Percentiles rank a stretch among this genome's conserved stretches.
Conservation (phyloP, 2,888 invertebrate genomes). For the Abrostola tripartita region DNA sequence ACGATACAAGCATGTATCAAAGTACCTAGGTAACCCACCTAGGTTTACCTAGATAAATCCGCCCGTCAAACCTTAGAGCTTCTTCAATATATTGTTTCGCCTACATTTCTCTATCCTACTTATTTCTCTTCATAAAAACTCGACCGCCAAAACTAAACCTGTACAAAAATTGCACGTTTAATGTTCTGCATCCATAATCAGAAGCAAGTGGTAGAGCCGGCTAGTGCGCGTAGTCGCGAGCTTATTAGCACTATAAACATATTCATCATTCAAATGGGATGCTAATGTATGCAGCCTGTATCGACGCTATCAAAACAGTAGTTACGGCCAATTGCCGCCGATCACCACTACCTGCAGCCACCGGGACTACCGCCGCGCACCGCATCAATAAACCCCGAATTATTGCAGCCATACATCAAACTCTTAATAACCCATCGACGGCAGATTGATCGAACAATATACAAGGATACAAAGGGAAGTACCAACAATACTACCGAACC, state of each 20-base stretch:
- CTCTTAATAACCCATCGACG: slow-evolving; percentile 35
- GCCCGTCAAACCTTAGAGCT: too few relatives aligned
- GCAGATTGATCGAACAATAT: slow-evolving; percentile 61
- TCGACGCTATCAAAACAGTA: slow-evolving; percentile 53
- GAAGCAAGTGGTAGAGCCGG: not conserved
- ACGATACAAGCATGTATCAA: too few relatives aligned
- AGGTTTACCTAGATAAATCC: too few relatives aligned
- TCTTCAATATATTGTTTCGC: too few relatives aligned
- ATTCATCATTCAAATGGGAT: slow-evolving; percentile 46
- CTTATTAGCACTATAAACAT: slow-evolving; percentile 33
- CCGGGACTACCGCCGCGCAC: slow-evolving; percentile 3
- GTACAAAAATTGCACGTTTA: not conserved
- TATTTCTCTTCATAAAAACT: too few relatives aligned
- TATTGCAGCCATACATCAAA: slow-evolving; percentile 41
- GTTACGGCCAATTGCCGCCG: slow-evolving; percentile 46
- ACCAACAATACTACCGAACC: slow-evolving; percentile 54
- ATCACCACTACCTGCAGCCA: not conserved
- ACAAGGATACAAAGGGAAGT: slow-evolving; percentile 56
- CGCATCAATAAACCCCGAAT: slow-evolving; percentile 31
- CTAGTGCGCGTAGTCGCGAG: not conserved
- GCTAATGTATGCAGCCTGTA: slow-evolving; percentile 51
- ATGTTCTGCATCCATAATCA: not conserved
- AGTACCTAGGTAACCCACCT: too few relatives aligned
- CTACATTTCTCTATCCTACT: too few relatives aligned
- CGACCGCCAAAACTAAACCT: too few relatives aligned